Base-by-base conservation (phyloP, 2,113 vertebrate species). In the Ellobius talpinus region DNA sequence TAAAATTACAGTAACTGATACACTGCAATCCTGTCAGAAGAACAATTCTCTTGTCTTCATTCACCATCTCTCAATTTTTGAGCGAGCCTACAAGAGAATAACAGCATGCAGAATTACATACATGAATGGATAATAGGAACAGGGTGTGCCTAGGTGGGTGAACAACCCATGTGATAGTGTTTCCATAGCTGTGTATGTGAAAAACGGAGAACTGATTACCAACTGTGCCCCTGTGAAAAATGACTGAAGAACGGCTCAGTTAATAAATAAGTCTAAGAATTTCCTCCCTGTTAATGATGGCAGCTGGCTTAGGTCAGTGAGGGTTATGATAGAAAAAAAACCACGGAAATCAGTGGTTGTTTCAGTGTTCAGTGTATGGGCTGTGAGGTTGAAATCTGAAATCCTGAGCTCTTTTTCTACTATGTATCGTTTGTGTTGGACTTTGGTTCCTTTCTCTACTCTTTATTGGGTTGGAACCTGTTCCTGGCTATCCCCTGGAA, bases 21-120 rank as follows among this genome's bases (percentile, higher is more conserved):
- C 0, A 0, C 10, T 93, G 7, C 14, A 90, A 70, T 23, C 91
- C 87, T 21, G 9, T 12, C 63, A 93, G 16, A 16, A 93, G 58
- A 70, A 93, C 5, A 19, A 88, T 68, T 76, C 58, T 87, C 81
- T 82, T 93, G 66, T 82, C 91, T 31, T 87, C 33, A 45, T 52
- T 82, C 16, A 26, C 58, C 91, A 93, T 93, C 23, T 87, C 17
- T 87, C 45, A 61, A 84, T 14, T 33, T 47, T 42, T 24, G 2
- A 23, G 12, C 55, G 6, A 58, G 13, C n/a, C 90, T 87, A 36
- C 10, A 81, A 87, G 31, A 93, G 45, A 92, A 55, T 81, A 68
- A 52, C 16, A 10, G 65, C 7, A n/a, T 50, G 10, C 1, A 8
- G 19, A 47, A 36, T 70, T 36, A 70, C 10, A 82, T 50, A 78